Base-by-base conservation (phyloP, 2,888 invertebrate genomes). In the Nymphalis urticae region DNA sequence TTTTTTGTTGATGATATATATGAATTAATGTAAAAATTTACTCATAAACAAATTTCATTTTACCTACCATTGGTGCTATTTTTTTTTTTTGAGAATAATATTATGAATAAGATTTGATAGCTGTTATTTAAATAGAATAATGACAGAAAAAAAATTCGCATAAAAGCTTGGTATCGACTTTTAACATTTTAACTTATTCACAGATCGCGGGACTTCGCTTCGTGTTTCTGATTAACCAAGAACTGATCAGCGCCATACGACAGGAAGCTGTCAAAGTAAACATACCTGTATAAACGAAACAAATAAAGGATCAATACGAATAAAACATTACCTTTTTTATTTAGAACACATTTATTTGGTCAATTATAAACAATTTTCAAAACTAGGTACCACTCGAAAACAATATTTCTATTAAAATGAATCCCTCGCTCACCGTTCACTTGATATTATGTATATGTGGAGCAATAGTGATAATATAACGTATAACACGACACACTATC, bases 151-250 rank as follows among this genome's bases (percentile, higher is more conserved):
- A 42, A 10, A 4, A 4, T 13, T 42, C 36, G 9, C 10, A 10
- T 10, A 42, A n/a, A 19, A n/a, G 54, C n/a, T 24, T 54, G 47
- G 21, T 17, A 53, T 53, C 17, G 13, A 42, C 56, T n/a, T 48
- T 56, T 50, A 48, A 62, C 63, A 70, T 69, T 72, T 75, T 62
- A 64, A 74, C 69, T 68, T 77, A 61, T 68, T 89, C 89, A 76
- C 93, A 96, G 96, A 97, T 98, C 79, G 96, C 97, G 27, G 97
- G 97, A 65, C 93, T 98, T 56, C 95, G 97, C 73, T 98, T 98
- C 90, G 97, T 98, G 76, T 98, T 98, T 86, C 94, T 98, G 73
- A 96, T 98, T 70, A 98, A 98, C 88, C 97, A 97, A 85, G 98
- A 98, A 79, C 93, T 98, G 62, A 97, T 98, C 76, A 96, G 96